Base-by-base conservation (phyloP, 2,888 invertebrate species). In the Xestia sexstrigata region DNA sequence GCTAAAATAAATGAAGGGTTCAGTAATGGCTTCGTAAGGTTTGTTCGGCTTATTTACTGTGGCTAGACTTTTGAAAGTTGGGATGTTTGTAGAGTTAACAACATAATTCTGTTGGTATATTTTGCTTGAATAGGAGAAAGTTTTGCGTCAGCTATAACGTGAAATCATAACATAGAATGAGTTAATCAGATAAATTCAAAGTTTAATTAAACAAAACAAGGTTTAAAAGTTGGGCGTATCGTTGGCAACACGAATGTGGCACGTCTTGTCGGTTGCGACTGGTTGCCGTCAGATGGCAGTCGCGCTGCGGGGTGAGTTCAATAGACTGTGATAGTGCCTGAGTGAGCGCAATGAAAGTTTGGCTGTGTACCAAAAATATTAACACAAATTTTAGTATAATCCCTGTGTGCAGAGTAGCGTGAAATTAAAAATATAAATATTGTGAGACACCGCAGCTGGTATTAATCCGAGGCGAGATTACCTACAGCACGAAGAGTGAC, bases 351-450 rank as follows among this genome's bases (percentile, higher is more conserved):
- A 87, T 86, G 86, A 85, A 87, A 85, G 73, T 88, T 91, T 91
- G 91, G 91, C 91, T 79, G 79, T 74, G 85, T 86, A 90, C 91
- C 91, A 92, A 90, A 88, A 92, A 90, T 90, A 90, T 89, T 87
- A 90, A 90, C 89, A 91, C 88, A 89, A 88, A 88, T 91, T 86
- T 87, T 88, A 89, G 88, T 90, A 91, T 91, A 92, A 92, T 89
- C 88, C 87, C 86, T 88, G 88, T 89, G 92, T 88, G 91, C 92
- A 86, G 87, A 89, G 88, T 82, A 89, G 92, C 93, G 90, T 92
- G 91, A 94, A 94, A 94, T 94, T 93, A 94, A 95, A 95, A 94
- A 93, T 94, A 93, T 93, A 93, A 94, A 93, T 93, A 93, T 92
- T 91, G 90, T 93, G 94, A 92, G 93, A 94, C 91, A 91, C 86